A percentile compares a stretch with the other conserved stretches of the same genome.
Conservation (phyloP, 2,797 vertebrate species). For the Falco novaeseelandiae region DNA sequence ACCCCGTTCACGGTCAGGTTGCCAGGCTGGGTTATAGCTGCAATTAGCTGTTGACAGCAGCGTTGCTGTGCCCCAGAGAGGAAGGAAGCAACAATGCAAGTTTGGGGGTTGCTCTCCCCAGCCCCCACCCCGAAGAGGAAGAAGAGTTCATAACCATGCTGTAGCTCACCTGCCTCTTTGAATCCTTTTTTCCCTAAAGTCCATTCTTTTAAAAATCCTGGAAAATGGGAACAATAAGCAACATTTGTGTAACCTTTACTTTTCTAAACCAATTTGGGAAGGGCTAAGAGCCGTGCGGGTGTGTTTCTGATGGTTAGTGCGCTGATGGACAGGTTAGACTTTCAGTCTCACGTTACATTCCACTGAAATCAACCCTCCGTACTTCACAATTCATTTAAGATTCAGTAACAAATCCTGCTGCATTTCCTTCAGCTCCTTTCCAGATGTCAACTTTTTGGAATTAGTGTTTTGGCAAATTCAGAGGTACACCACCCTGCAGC, state of each 20-base stretch:
- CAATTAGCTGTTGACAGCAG: neutral
- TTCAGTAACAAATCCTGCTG: neutral
- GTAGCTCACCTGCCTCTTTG: neutral
- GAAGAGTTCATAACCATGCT: neutral
- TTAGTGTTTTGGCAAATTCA: neutral
- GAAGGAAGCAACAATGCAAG: neutral
- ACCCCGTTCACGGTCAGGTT: neutral
- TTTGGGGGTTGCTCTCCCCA: neutral
- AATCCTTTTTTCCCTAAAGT: neutral
- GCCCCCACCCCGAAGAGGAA: neutral
- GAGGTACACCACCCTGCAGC: neutral
- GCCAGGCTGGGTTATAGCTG: neutral
- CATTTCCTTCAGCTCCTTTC: neutral
- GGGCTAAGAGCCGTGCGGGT: neutral
- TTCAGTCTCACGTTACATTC: neutral
- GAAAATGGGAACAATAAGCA: neutral
- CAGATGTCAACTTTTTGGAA: neutral
- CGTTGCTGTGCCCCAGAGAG: neutral
- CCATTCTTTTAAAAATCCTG: neutral
- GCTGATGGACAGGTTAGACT: neutral
- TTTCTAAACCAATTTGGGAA: neutral
- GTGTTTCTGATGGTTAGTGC: neutral
- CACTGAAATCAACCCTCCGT: neutral
- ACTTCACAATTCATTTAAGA: neutral
- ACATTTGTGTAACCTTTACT: neutral